Evolutionary conservation across 2,113 vertebrate species (phyloP).

Genomic region (Macquaria australasica): DNA sequence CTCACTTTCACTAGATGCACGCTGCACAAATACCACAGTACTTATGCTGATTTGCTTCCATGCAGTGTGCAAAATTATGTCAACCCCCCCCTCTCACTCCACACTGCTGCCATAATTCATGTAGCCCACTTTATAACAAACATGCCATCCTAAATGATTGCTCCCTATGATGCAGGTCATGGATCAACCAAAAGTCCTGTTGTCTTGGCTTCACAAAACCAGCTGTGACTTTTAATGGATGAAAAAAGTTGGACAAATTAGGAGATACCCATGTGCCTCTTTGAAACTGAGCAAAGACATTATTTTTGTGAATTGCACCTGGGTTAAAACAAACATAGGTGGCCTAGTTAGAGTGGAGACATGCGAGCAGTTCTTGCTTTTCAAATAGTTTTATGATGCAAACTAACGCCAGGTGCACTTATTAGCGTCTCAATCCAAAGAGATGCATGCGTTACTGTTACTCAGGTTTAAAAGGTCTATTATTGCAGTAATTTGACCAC

Average conservation of each 20-base stretch:
- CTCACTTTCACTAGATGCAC: not conserved
- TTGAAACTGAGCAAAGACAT: slow-evolving; percentile 9
- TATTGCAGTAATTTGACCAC: slow-evolving; percentile 20
- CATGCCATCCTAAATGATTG: not conserved
- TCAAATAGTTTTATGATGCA: slow-evolving; percentile 15
- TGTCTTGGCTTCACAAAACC: not conserved
- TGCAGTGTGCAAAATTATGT: slow-evolving; percentile 11
- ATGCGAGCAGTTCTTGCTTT: slow-evolving; percentile 23
- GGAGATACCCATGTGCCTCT: slow-evolving; percentile 13
- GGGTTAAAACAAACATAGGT: slow-evolving; percentile 27
- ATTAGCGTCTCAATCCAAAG: slow-evolving; percentile 1
- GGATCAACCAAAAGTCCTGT: not conserved
- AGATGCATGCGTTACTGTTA: not conserved
- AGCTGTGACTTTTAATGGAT: not conserved
- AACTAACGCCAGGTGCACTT: slow-evolving; percentile 38
- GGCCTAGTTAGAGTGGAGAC: slow-evolving; percentile 44
- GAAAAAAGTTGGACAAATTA: slow-evolving; percentile 6
- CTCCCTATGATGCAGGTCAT: slow-evolving; percentile 13
- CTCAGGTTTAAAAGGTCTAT: slow-evolving; percentile 2
- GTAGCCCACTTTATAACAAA: slow-evolving; percentile 11
- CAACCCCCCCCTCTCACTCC: not conserved
- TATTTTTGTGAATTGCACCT: slow-evolving; percentile 47
- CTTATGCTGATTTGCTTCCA: slow-evolving; percentile 5
- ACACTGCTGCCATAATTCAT: slow-evolving; percentile 18
- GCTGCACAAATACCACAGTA: not conserved